phyloP scores from a whole-genome alignment of 2,888 invertebrate species.

The Mechanitis messenoides region DNA sequence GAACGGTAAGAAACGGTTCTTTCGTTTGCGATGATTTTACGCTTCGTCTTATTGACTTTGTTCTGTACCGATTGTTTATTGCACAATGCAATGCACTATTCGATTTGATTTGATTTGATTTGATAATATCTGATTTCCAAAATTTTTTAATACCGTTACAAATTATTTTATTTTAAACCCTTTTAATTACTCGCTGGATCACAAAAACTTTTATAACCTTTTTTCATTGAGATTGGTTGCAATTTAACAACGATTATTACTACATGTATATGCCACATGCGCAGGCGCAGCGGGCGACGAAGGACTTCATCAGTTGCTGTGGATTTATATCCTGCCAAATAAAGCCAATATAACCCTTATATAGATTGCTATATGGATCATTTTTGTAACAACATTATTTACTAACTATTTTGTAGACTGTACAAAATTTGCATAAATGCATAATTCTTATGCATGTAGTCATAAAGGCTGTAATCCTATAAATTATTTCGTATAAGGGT shows the following conservation, averaged over 20 bases:
- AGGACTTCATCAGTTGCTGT: conserved; percentile 21
- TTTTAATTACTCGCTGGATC: background rate
- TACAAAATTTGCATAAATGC: conserved; percentile 5
- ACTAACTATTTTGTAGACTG: background rate
- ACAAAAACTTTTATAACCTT: conserved; percentile 2
- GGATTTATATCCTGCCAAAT: background rate
- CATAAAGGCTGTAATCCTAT: conserved; percentile 13
- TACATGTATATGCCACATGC: conserved; percentile 14
- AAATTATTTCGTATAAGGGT: conserved; percentile 19
- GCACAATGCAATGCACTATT: no score
- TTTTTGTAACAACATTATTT: background rate
- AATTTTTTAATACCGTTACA: background rate
- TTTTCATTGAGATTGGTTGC: conserved; percentile 13
- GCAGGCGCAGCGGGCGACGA: conserved; percentile 27
- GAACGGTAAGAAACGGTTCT: conserved; percentile 46
- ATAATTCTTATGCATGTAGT: conserved; percentile 4
- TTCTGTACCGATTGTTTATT: conserved; percentile 36
- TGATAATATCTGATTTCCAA: no score
- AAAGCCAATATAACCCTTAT: conserved; percentile 1
- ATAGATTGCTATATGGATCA: background rate
- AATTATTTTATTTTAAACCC: background rate
- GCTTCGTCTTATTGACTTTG: conserved; percentile 35
- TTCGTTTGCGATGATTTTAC: conserved; percentile 33
- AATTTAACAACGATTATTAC: conserved; percentile 22
- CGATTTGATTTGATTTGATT: no score